phyloP scores from a whole-genome alignment of 2,113 vertebrate genomes.

The Solenodon paradoxus region DNA sequence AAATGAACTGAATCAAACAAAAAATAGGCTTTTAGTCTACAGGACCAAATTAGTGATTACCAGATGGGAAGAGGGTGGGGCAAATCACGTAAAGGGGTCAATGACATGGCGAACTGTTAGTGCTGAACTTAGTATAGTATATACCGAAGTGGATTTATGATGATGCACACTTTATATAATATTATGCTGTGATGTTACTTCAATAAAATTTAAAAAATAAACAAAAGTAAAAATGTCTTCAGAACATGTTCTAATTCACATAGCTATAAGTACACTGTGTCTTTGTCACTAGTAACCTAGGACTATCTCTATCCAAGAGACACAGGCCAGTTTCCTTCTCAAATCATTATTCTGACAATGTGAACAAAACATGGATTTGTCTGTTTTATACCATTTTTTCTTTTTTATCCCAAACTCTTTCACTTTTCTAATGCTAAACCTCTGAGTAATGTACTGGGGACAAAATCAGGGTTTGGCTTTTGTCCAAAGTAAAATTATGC shows the following conservation, averaged over 20 bases:
- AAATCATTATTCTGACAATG: background rate
- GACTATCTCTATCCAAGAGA: background rate
- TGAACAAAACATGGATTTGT: background rate
- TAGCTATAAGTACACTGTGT: background rate
- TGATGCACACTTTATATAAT: no score
- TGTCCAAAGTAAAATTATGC: conserved; percentile 53
- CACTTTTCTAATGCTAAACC: conserved; percentile 12
- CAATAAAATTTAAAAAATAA: no score
- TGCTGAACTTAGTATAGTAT: no score
- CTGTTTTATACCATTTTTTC: background rate
- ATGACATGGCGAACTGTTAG: no score
- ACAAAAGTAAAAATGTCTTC: background rate
- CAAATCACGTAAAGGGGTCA: no score
- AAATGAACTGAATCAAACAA: no score
- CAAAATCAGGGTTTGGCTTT: background rate
- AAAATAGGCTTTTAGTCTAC: no score
- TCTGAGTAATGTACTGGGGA: conserved; percentile 12
- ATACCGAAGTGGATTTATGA: no score
- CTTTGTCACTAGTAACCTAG: background rate
- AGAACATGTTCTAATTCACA: background rate
- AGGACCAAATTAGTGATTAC: no score
- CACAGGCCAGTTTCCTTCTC: background rate
- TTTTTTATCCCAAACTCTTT: background rate
- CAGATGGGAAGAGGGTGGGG: no score
- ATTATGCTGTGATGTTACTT: no score